Percentiles rank a stretch among this genome's conserved stretches.
These are phyloP conservation scores for Epinephelus lanceolatus DNA, from an alignment of 2,113 vertebrate species.

Conservation along the genomic window DNA sequence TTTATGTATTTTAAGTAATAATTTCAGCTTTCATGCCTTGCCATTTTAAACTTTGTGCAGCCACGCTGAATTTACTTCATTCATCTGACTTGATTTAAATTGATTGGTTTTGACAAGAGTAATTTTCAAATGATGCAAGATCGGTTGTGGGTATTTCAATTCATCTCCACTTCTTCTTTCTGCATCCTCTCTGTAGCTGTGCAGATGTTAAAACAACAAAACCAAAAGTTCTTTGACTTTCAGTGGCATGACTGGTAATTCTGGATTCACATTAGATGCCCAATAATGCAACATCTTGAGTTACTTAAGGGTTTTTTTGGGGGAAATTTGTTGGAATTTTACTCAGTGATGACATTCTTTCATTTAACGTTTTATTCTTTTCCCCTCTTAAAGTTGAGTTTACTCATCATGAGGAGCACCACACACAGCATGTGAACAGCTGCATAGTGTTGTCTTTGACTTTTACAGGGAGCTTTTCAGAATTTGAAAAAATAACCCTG, in stretches of 20 bases:
- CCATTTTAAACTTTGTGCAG: slow-evolving; percentile 3
- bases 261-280: neutral
- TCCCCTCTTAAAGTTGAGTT: neutral
- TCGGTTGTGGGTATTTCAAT: neutral
- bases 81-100: neutral
- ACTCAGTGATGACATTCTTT: neutral
- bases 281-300: neutral
- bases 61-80: neutral
- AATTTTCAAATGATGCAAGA: neutral
- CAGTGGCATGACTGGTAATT: neutral
- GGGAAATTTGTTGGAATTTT: slow-evolving; percentile 1
- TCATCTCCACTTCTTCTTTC: neutral
- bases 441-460: neutral
- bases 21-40: neutral
- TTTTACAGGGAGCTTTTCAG: neutral
- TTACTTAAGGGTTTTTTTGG: neutral
- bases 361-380: neutral
- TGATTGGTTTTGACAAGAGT: neutral
- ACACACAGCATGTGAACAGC: neutral
- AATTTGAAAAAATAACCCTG: neutral
- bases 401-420: neutral
- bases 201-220: slow-evolving; percentile 36
- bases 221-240: slow-evolving; percentile 30
- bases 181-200: neutral
- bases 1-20: slow-evolving; percentile 10